A percentile compares a stretch with the other conserved stretches of the same genome.
These are phyloP conservation scores for Dinomys branickii DNA, from an alignment of 2,113 vertebrate genomes.

Conservation along the genomic window DNA sequence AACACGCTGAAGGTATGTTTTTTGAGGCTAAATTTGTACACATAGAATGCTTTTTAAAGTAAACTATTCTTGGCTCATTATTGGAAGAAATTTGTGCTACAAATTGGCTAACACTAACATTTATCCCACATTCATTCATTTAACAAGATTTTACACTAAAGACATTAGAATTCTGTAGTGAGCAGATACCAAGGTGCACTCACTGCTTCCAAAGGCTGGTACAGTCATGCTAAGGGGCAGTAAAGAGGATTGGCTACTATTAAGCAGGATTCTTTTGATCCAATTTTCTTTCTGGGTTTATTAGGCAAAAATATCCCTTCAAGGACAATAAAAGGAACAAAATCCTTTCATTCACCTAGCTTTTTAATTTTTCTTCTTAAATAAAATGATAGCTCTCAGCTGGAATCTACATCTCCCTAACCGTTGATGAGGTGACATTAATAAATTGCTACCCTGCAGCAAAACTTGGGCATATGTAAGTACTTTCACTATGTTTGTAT, in stretches of 20 bases:
- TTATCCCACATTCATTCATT: not conserved
- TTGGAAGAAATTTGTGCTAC: not conserved
- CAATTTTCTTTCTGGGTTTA: conserved; percentile 29
- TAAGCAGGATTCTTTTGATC: not conserved
- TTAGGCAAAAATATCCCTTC: conserved; percentile 36
- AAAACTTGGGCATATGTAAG: not conserved
- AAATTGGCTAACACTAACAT: not conserved
- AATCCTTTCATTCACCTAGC: conserved; percentile 8
- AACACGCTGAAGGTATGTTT: not conserved
- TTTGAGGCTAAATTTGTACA: not conserved
- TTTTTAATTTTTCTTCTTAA: conserved; percentile 58
- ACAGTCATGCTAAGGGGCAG: not conserved
- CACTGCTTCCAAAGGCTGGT: not conserved
- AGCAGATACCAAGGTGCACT: not conserved
- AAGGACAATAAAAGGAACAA: conserved; percentile 38
- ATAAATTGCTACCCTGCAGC: not conserved
- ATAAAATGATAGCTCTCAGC: conserved; percentile 50
- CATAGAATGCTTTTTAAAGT: not conserved
- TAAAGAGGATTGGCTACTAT: not conserved
- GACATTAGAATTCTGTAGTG: too few species aligned
- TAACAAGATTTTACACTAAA: not conserved
- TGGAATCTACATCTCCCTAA: conserved; percentile 4
- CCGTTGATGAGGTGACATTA: not conserved
- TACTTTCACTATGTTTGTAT: not conserved
- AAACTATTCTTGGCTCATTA: not conserved